Conservation (phyloP, 2,113 vertebrate genomes). For the Drymodes brunneopygia region DNA sequence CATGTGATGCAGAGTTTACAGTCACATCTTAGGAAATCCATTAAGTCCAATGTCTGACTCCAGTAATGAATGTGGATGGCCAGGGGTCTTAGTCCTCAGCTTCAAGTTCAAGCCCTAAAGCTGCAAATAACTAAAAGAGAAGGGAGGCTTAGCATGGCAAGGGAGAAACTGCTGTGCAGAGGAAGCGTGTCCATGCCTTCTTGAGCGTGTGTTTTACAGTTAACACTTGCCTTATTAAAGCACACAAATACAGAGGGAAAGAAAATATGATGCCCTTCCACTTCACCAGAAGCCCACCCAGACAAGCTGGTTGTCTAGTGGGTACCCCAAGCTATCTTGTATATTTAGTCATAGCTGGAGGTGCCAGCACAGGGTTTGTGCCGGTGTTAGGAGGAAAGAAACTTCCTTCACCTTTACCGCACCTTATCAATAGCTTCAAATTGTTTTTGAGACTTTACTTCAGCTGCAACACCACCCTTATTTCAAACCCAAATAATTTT, state of each 20-base stretch:
- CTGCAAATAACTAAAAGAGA: neutral
- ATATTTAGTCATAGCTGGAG: neutral
- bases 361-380: neutral
- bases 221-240: neutral
- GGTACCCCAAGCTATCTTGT: neutral
- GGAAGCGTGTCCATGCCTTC: rapidly evolving
- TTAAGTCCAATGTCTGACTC: neutral
- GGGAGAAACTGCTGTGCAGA: neutral
- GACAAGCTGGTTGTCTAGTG: neutral
- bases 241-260: neutral
- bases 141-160: neutral
- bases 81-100: neutral
- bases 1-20: neutral
- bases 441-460: neutral
- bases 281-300: neutral
- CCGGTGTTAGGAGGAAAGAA: neutral
- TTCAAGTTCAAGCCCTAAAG: neutral
- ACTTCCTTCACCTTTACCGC: neutral
- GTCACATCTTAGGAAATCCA: neutral
- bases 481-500: neutral
- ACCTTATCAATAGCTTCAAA: neutral
- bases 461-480: neutral
- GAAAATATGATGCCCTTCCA: neutral
- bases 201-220: neutral
- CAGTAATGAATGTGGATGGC: neutral